Conservation (phyloP, 2,113 vertebrate genomes). For the Solea senegalensis region DNA sequence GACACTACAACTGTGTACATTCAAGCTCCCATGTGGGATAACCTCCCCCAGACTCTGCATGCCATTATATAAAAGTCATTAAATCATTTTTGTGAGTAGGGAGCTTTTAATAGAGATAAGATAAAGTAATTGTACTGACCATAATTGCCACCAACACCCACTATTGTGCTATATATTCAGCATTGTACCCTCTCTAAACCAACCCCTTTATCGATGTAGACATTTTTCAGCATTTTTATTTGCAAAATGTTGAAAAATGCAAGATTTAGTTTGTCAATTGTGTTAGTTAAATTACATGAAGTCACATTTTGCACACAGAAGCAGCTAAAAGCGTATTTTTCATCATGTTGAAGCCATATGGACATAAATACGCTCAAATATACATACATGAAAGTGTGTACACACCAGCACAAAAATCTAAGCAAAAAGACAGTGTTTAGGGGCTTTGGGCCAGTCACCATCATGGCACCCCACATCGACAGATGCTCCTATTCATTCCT, state of each 20-base stretch:
- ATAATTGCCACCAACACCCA: not conserved
- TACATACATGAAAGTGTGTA: not conserved
- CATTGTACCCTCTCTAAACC: not conserved
- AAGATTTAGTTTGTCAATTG: not conserved
- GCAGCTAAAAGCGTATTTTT: not conserved
- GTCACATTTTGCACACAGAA: not conserved
- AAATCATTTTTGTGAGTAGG: too few species aligned
- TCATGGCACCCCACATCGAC: constrained; percentile 55
- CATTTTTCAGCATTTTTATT: not conserved
- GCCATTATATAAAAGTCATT: too few species aligned
- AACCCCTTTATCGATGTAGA: not conserved
- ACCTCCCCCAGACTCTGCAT: too few species aligned
- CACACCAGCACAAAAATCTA: constrained; percentile 14
- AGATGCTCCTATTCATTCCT: constrained; percentile 71
- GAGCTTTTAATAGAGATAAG: not conserved
- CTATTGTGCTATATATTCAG: too few species aligned
- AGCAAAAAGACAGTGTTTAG: constrained; percentile 27
- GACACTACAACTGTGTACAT: too few species aligned
- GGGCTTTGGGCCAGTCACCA: constrained; percentile 50
- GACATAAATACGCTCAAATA: constrained; percentile 1
- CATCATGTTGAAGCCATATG: not conserved
- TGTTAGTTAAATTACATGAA: not conserved
- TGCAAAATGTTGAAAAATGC: too few species aligned
- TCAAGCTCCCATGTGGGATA: too few species aligned
- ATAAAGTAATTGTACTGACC: not conserved